A percentile compares a stretch with the other conserved stretches of the same genome.
These are phyloP conservation scores for Paguma larvata DNA, from an alignment of 2,797 vertebrate species.

Conservation along the genomic window DNA sequence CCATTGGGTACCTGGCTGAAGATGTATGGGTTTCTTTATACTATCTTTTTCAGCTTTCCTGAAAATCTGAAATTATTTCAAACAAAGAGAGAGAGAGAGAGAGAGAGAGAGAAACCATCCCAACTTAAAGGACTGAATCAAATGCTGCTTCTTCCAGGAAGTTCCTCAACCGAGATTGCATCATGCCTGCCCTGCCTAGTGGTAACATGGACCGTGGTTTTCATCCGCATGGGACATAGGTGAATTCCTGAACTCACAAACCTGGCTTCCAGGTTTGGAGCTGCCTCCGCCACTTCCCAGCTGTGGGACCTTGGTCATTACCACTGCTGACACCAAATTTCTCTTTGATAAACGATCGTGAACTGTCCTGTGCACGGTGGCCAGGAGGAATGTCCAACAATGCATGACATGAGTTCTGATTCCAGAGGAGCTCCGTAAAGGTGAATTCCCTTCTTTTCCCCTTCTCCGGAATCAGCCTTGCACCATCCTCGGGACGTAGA, in stretches of 20 bases:
- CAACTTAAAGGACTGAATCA: neutral
- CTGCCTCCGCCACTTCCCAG: neutral
- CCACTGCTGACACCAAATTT: neutral
- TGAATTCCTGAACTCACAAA: constrained; percentile 19
- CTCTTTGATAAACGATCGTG: neutral
- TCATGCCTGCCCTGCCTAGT: neutral
- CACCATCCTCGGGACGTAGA: neutral
- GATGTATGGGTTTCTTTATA: neutral
- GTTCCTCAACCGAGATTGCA: neutral
- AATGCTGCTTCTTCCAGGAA: neutral
- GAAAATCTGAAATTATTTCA: constrained; percentile 20
- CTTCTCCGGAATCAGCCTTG: constrained; percentile 12
- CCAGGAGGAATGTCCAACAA: neutral
- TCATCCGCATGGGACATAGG: neutral
- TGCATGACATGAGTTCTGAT: neutral
- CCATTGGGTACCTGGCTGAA: neutral
- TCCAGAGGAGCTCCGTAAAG: constrained; percentile 3
- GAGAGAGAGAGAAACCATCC: neutral
- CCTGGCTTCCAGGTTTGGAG: neutral
- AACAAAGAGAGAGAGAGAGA: neutral
- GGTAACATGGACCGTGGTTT: neutral
- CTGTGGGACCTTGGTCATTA: neutral
- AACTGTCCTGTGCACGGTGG: neutral
- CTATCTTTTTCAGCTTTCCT: constrained; percentile 29
- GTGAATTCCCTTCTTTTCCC: no score